Evolutionary conservation across 2,113 vertebrate species (phyloP).

Genomic region (Pelodiscus sinensis): DNA sequence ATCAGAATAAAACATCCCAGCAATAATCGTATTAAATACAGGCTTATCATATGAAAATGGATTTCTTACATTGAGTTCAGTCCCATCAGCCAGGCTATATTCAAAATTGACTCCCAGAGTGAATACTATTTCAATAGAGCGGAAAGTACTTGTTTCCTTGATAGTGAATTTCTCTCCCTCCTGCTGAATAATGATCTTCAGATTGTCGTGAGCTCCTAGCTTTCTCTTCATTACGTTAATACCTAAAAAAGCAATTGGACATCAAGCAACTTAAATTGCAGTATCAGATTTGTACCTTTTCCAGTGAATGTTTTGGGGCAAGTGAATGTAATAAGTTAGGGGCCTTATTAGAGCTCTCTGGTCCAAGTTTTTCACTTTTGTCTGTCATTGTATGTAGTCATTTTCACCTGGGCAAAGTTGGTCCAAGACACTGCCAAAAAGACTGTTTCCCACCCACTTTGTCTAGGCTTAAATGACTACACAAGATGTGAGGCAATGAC

Average conservation of each 20-base stretch:
- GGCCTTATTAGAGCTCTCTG: background rate
- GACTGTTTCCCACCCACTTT: background rate
- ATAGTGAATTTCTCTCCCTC: conserved; percentile 86
- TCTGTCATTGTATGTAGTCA: background rate
- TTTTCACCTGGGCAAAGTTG: background rate
- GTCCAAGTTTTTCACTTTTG: background rate
- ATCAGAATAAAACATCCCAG: background rate
- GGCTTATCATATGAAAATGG: background rate
- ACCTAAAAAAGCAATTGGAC: conserved; percentile 73
- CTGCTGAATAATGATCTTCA: conserved; percentile 88
- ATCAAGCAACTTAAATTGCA: background rate
- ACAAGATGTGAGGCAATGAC: background rate
- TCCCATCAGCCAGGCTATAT: conserved; percentile 90
- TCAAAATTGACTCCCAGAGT: conserved; percentile 85
- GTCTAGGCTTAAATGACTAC: background rate
- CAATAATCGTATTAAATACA: background rate
- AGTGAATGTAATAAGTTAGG: background rate
- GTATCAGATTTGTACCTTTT: background rate
- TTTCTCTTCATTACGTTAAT: conserved; percentile 89
- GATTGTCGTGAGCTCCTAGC: conserved; percentile 88
- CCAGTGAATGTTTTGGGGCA: background rate
- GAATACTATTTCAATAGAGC: conserved; percentile 86
- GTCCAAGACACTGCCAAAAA: background rate
- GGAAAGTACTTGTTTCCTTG: conserved; percentile 90
- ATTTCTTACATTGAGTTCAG: conserved; percentile 86